Base-by-base conservation (phyloP, 1,140 invertebrate genomes). In the Grapholita molesta region DNA sequence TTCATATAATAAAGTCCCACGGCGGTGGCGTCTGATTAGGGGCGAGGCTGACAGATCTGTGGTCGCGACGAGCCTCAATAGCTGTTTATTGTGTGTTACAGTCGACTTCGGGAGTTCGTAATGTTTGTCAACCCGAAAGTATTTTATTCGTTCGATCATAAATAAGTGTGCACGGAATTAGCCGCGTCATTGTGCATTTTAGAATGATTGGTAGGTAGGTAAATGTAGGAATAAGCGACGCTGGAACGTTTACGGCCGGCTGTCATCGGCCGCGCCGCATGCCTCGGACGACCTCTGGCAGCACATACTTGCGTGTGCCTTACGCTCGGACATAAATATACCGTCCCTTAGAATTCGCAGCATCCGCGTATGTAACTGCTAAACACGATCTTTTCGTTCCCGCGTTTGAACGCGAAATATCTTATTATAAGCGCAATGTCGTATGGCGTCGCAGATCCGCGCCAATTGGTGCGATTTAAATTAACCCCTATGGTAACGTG, bases 1-100 rank as follows among this genome's bases (percentile, higher is more conserved):
- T 85, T 80, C 79, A 81, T 78, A 76, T 76, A 84, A 82, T 78
- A 80, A 80, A 76, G 73, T 84, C 79, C 77, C 74, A 76, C 75
- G 75, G 71, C 69, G 74, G 71, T 73, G 66, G 73, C 66, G 70
- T 68, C 80, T 82, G 78, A 84, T 84, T 82, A 82, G 77, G 74
- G 68, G 70, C 69, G 64, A 70, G 73, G 77, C 75, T 77, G 82
- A 84, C 79, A 82, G 80, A 84, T 84, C 73, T 81, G 77, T 82
- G 74, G 73, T 33, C 53, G 66, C 30, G 70, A 66, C 70, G 69
- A 52, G 70, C 24, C 72, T 52, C 33, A 69, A 73, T 66, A 66
- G 70, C 61, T 70, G 69, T 77, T 78, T 73, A 74, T 75, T 78
- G 70, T 77, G 73, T 73, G 69, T 66, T 66, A 69, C 67, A 70